Evolutionary conservation across 2,113 vertebrate genomes (phyloP).

Genomic region (Promerops cafer): DNA sequence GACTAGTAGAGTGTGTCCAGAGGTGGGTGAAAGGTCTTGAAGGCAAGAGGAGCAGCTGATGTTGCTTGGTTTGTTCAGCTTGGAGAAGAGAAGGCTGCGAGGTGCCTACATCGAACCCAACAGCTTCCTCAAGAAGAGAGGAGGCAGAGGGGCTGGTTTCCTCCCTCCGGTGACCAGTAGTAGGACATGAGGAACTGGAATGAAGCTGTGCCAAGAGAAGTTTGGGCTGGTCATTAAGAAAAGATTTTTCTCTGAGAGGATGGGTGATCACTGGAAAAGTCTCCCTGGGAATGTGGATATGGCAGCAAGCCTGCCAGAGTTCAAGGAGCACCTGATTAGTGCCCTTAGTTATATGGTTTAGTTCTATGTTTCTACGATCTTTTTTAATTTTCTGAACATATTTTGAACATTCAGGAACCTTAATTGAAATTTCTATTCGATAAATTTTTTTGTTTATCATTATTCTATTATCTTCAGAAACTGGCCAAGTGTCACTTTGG

Average conservation of each 20-base stretch:
- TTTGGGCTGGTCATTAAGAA: not conserved
- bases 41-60: not conserved
- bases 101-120: fast-evolving
- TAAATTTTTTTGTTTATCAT: not conserved
- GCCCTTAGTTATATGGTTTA: not conserved
- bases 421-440: not conserved
- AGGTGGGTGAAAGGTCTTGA: not conserved
- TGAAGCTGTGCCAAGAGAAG: not conserved
- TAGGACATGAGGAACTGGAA: not conserved
- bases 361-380: not conserved
- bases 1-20: not conserved
- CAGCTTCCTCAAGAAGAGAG: not conserved
- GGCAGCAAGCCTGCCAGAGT: not conserved
- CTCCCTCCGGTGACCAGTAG: not conserved
- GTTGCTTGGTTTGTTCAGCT: not conserved
- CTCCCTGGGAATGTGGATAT: not conserved
- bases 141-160: not conserved
- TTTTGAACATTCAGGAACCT: not conserved
- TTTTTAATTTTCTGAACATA: not conserved
- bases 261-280: not conserved
- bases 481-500: not conserved
- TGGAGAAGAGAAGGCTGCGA: not conserved
- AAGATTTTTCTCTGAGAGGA: not conserved
- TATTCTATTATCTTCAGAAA: not conserved
- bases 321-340: not conserved